Evolutionary conservation across 2,113 vertebrate genomes (phyloP).

Genomic region (Colossoma macropomum): DNA sequence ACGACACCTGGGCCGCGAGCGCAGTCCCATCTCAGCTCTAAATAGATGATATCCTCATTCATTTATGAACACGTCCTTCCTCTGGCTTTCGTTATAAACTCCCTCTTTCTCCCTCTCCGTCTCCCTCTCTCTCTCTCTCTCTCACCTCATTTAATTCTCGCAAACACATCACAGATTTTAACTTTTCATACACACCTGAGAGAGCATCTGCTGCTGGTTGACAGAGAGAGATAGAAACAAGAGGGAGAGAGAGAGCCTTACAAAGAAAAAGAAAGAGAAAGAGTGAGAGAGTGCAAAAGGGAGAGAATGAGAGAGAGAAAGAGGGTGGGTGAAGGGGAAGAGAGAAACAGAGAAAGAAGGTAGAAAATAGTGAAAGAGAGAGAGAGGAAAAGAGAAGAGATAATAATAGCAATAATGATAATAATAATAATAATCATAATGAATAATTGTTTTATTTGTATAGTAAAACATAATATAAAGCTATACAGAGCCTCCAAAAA

Average conservation of each 20-base stretch:
- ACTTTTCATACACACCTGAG: conserved; percentile 6
- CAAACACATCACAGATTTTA: neutral
- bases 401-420: too few relatives aligned
- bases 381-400: too few relatives aligned
- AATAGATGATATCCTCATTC: conserved; percentile 20
- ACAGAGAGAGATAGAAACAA: neutral
- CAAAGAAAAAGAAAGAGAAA: neutral
- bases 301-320: neutral
- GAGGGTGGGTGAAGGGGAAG: too few relatives aligned
- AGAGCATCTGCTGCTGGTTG: conserved; percentile 7
- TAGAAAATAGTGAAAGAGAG: too few relatives aligned
- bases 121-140: conserved; percentile 8
- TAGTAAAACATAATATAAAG: too few relatives aligned
- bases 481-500: too few relatives aligned
- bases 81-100: neutral
- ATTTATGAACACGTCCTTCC: conserved; percentile 24
- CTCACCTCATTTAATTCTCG: conserved; percentile 29
- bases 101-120: neutral
- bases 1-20: conserved; percentile 19
- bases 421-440: too few relatives aligned
- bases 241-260: neutral
- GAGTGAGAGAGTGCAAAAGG: neutral
- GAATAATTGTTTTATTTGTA: too few relatives aligned
- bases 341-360: too few relatives aligned
- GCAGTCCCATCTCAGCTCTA: conserved; percentile 14